Conservation (phyloP, 1,140 invertebrate species). For the Papilio polyxenes region DNA sequence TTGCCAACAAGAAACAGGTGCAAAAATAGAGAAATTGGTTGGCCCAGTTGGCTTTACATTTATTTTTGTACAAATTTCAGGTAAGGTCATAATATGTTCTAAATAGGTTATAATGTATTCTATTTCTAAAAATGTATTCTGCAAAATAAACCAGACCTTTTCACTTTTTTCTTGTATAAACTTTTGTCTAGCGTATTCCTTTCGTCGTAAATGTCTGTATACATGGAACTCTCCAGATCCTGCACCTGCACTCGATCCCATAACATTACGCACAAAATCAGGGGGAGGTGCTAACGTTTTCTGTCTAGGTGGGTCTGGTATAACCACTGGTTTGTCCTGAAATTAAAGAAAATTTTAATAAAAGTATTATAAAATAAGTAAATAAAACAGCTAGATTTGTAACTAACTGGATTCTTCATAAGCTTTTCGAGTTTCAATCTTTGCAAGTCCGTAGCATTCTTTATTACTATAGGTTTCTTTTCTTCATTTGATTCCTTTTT, state of each 20-base stretch:
- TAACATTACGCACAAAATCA: conserved; percentile 98
- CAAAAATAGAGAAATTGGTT: neutral
- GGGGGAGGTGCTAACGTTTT: conserved; percentile 88
- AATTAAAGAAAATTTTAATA: conserved; percentile 45
- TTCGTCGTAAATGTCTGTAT: conserved; percentile 94
- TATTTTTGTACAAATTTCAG: too few relatives aligned
- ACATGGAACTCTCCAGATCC: conserved; percentile 99
- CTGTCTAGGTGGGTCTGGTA: conserved; percentile 91
- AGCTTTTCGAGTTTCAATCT: conserved; percentile 92
- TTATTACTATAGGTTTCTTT: conserved; percentile 84
- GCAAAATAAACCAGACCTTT: conserved; percentile 83
- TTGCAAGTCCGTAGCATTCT: conserved; percentile 90
- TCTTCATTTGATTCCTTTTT: conserved; percentile 68
- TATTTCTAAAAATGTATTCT: neutral
- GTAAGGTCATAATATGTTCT: too few relatives aligned
- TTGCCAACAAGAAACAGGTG: too few relatives aligned
- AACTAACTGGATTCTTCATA: conserved; percentile 94
- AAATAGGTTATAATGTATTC: too few relatives aligned
- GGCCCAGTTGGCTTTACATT: too few relatives aligned
- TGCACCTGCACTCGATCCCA: conserved; percentile 98
- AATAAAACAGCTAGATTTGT: conserved; percentile 22
- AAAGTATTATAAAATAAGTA: conserved; percentile 35
- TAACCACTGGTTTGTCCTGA: conserved; percentile 92
- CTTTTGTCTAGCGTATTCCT: conserved; percentile 97
- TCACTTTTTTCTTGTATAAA: conserved; percentile 93